Conservation (phyloP, 2,797 vertebrate genomes). For the Chromis chromis region DNA sequence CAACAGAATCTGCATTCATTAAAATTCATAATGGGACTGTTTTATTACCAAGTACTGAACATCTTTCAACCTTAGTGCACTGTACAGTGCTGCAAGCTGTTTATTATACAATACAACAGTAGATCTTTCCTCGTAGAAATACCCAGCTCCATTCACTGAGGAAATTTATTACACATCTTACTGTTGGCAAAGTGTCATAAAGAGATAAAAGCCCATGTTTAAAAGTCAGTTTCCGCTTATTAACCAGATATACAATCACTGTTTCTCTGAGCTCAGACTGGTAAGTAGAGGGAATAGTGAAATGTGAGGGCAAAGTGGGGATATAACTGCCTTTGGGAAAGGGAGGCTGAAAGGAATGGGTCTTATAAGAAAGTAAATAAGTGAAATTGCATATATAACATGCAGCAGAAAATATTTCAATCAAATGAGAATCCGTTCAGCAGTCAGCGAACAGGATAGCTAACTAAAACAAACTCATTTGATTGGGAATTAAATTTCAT, state of each 20-base stretch:
- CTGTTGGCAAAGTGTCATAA: not conserved
- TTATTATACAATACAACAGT: conserved; percentile 17
- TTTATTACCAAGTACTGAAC: conserved; percentile 13
- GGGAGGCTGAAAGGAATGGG: conserved; percentile 61
- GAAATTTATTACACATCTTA: conserved; percentile 15
- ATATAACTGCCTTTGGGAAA: conserved; percentile 58
- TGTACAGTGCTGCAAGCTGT: conserved; percentile 18
- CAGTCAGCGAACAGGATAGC: conserved; percentile 47
- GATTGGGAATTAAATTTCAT: conserved; percentile 13
- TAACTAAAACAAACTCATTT: conserved; percentile 18
- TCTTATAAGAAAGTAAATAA: conserved; percentile 66
- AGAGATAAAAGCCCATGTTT: conserved; percentile 7
- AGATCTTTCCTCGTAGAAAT: conserved; percentile 25
- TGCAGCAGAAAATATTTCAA: conserved; percentile 65
- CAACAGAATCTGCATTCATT: conserved; percentile 15
- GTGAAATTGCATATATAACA: conserved; percentile 61
- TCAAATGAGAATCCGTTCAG: conserved; percentile 54
- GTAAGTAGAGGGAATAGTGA: conserved; percentile 67
- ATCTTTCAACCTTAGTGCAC: conserved; percentile 22
- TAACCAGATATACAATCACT: not conserved
- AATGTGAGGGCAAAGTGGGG: conserved; percentile 60
- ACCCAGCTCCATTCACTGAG: conserved; percentile 16
- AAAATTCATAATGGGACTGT: conserved; percentile 3
- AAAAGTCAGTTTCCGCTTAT: conserved; percentile 6
- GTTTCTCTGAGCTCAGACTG: conserved; percentile 73